Percentiles rank a stretch among this genome's conserved stretches.
These are phyloP conservation scores for Struthio camelus DNA, from an alignment of 2,113 vertebrate genomes.

Conservation along the genomic window DNA sequence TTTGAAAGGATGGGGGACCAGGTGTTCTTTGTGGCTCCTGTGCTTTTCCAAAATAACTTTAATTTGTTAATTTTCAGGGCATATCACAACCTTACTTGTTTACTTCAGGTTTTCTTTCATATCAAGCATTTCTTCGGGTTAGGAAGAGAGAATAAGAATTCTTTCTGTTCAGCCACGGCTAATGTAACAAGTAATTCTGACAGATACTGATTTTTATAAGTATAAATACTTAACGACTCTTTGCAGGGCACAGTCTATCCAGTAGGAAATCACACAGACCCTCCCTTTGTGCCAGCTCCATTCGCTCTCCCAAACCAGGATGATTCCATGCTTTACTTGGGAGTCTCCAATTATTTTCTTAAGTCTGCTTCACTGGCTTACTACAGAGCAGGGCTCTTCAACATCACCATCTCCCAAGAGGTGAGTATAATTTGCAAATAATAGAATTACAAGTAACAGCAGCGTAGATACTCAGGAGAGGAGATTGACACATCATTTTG, in stretches of 20 bases:
- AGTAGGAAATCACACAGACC: conserved; percentile 35
- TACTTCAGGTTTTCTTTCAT: neutral
- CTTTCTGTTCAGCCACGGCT: neutral
- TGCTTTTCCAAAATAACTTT: neutral
- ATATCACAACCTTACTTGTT: neutral
- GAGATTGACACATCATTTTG: neutral
- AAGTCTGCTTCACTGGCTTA: conserved; percentile 69
- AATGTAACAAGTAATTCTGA: neutral
- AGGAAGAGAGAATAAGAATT: neutral
- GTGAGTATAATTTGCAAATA: conserved; percentile 25
- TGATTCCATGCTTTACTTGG: conserved; percentile 66
- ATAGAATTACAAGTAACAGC: neutral
- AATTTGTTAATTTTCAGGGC: neutral
- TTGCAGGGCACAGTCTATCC: conserved; percentile 70
- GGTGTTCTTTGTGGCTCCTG: neutral
- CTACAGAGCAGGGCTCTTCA: conserved; percentile 59
- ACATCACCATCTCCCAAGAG: conserved; percentile 45
- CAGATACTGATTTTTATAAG: neutral
- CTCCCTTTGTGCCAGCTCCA: conserved; percentile 40
- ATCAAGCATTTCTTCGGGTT: neutral
- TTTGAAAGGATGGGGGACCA: neutral
- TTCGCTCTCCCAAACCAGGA: conserved; percentile 47
- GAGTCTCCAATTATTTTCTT: conserved; percentile 69
- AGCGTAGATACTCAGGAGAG: neutral
- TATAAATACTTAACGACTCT: neutral